Conservation (phyloP, 2,888 invertebrate species). For the Perizoma flavofasciatum region DNA sequence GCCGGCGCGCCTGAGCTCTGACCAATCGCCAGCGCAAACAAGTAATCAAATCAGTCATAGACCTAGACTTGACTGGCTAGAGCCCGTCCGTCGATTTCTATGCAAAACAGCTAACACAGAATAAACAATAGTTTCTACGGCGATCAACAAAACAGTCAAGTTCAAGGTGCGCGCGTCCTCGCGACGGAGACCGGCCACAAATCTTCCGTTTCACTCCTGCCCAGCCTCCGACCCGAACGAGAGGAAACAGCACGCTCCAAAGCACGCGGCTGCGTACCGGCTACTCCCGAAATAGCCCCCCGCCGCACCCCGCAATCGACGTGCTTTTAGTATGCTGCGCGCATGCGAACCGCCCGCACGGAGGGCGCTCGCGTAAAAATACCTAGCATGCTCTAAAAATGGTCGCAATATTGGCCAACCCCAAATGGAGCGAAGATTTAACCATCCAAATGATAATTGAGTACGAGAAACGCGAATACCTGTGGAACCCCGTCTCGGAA, state of each 20-base stretch:
- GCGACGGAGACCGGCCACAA: slow-evolving; percentile 57
- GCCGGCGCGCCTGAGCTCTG: too few relatives aligned
- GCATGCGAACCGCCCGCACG: slow-evolving; percentile 84
- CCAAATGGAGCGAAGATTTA: slow-evolving; percentile 81
- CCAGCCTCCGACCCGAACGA: slow-evolving; percentile 76
- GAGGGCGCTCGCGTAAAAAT: slow-evolving; percentile 60
- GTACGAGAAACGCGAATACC: slow-evolving; percentile 79
- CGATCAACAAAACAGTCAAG: slow-evolving; percentile 33
- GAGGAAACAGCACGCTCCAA: slow-evolving; percentile 82
- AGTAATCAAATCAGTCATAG: slow-evolving; percentile 2
- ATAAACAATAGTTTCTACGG: slow-evolving; percentile 16
- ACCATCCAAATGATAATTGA: slow-evolving; percentile 81
- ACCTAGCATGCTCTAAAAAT: slow-evolving; percentile 70
- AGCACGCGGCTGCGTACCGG: slow-evolving; percentile 83
- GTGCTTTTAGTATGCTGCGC: slow-evolving; percentile 85
- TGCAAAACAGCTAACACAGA: slow-evolving; percentile 25
- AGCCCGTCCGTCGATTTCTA: slow-evolving; percentile 12
- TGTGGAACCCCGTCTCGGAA: slow-evolving; percentile 80
- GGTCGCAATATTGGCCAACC: slow-evolving; percentile 79
- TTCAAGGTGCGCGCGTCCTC: slow-evolving; percentile 47
- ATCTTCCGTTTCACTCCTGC: slow-evolving; percentile 83
- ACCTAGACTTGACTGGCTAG: slow-evolving; percentile 4
- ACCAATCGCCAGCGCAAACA: too few relatives aligned
- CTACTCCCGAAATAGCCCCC: slow-evolving; percentile 83
- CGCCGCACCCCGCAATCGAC: slow-evolving; percentile 77